A percentile compares a stretch with the other conserved stretches of the same genome.
Conservation (phyloP, 2,113 vertebrate species). For the Pagrus major region DNA sequence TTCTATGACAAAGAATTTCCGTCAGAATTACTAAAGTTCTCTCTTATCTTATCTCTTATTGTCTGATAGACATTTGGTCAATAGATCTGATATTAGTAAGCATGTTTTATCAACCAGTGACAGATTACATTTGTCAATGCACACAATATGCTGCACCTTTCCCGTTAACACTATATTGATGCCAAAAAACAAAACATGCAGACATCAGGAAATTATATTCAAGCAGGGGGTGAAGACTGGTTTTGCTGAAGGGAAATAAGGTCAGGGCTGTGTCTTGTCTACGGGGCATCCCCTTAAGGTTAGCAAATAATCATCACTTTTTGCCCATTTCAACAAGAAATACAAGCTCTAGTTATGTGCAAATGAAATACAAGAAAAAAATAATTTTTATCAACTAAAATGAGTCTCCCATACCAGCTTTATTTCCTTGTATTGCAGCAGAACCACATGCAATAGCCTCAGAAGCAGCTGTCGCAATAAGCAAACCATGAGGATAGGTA, state of each 20-base stretch:
- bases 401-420: not conserved
- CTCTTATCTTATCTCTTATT: too few species aligned
- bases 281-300: constrained; percentile 20
- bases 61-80: not conserved
- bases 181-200: constrained; percentile 7
- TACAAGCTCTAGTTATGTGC: not conserved
- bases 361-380: not conserved
- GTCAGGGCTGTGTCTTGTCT: constrained; percentile 20
- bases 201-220: constrained; percentile 59
- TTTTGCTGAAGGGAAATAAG: constrained; percentile 5
- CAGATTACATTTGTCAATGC: constrained; percentile 2
- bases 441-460: not conserved
- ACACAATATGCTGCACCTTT: not conserved
- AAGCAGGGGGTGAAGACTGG: not conserved
- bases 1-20: too few species aligned
- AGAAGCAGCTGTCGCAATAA: constrained; percentile 22
- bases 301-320: constrained; percentile 38
- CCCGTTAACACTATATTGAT: not conserved
- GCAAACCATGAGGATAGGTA: not conserved
- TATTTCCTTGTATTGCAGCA: not conserved
- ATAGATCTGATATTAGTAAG: not conserved
- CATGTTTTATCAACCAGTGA: constrained; percentile 3
- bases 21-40: too few species aligned
- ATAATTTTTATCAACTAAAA: not conserved
- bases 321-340: constrained; percentile 26